Conservation (phyloP, 2,113 vertebrate genomes). For the Anarrhichthys ocellatus region DNA sequence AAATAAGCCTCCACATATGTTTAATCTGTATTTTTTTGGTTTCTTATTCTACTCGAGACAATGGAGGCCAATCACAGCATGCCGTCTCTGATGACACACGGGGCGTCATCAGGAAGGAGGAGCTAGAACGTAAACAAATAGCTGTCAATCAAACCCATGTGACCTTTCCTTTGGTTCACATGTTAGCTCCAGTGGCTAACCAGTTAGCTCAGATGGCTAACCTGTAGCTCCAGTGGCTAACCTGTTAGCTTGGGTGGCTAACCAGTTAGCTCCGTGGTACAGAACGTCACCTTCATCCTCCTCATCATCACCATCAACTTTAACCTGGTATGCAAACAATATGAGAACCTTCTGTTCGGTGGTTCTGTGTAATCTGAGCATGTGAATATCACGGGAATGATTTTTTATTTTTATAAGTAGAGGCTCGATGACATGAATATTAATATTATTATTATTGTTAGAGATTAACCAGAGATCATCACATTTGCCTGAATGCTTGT, state of each 20-base stretch:
- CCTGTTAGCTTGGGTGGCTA: no score
- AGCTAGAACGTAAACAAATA: background rate
- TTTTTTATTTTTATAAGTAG: conserved; percentile 79
- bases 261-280: no score
- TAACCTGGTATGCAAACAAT: conserved; percentile 63
- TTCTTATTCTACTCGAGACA: no score
- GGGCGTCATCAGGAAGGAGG: background rate
- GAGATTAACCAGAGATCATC: conserved; percentile 37
- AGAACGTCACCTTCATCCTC: background rate
- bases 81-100: background rate
- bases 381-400: conserved; percentile 76
- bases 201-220: no score
- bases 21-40: background rate
- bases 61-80: background rate
- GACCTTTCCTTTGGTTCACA: no score
- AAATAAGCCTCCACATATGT: background rate
- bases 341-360: conserved; percentile 18
- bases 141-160: no score
- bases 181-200: no score
- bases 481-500: conserved; percentile 71
- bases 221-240: no score
- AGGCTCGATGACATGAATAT: conserved; percentile 28
- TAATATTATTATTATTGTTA: conserved; percentile 30
- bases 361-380: conserved; percentile 64
- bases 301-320: conserved; percentile 11